Conservation (phyloP, 2,113 vertebrate species). For the Callipepla californica region DNA sequence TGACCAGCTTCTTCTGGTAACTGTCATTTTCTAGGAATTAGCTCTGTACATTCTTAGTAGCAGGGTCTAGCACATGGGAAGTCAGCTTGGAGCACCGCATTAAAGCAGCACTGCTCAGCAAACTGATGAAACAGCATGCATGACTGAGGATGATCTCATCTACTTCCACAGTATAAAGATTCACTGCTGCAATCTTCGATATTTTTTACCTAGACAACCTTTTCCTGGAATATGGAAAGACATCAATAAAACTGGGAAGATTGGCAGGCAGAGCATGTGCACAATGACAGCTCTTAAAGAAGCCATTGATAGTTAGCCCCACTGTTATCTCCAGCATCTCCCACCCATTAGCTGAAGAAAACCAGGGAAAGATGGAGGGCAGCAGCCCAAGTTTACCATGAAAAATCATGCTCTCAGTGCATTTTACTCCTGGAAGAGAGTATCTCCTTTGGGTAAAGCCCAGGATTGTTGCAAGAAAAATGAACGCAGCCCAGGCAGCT, state of each 20-base stretch:
- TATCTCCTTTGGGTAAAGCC: neutral
- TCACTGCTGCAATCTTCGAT: neutral
- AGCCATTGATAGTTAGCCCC: neutral
- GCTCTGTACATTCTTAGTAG: neutral
- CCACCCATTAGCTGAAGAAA: neutral
- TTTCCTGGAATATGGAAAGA: neutral
- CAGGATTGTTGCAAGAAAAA: neutral
- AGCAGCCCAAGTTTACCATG: neutral
- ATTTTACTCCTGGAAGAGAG: neutral
- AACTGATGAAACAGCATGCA: conserved; percentile 42
- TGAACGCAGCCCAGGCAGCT: neutral
- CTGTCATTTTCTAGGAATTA: neutral
- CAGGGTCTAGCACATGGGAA: rapidly evolving
- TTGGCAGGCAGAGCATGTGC: conserved; percentile 28
- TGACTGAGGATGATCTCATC: conserved; percentile 57
- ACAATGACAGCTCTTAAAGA: conserved; percentile 4
- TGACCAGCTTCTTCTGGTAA: neutral
- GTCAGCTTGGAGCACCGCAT: neutral
- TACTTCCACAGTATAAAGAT: conserved; percentile 19
- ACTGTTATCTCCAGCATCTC: conserved; percentile 51
- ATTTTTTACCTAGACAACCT: conserved; percentile 25
- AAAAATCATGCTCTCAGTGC: neutral
- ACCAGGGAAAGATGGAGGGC: neutral
- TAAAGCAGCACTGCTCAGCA: conserved; percentile 20
- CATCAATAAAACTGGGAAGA: conserved; percentile 40